phyloP scores from a whole-genome alignment of 2,113 vertebrate genomes.

The Falcunculus frontatus region DNA sequence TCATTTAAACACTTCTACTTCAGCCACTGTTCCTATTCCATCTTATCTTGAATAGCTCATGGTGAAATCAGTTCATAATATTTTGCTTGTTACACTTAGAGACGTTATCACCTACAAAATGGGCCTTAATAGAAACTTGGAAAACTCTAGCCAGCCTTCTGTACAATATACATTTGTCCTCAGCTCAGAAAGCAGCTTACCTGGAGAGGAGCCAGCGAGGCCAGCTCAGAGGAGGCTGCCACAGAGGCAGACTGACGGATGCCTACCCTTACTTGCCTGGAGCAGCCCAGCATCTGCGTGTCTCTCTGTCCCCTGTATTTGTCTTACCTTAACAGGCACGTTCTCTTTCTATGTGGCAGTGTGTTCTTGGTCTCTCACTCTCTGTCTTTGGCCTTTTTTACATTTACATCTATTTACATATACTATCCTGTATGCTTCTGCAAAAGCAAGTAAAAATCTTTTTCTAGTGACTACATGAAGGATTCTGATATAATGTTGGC shows the following conservation, averaged over 20 bases:
- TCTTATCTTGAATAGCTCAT: slow-evolving; percentile 58
- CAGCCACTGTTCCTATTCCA: slow-evolving; percentile 18
- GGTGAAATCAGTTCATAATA: slow-evolving; percentile 58
- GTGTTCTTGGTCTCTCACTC: not conserved
- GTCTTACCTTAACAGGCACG: not conserved
- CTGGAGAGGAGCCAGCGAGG: slow-evolving; percentile 40
- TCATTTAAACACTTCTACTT: slow-evolving; percentile 41
- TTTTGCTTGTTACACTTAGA: slow-evolving; percentile 60
- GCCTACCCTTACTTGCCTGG: not conserved
- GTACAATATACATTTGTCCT: slow-evolving; percentile 19
- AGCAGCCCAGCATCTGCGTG: accelerated
- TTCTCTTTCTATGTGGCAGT: not conserved
- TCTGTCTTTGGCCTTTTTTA: not conserved
- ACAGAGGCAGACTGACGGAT: slow-evolving; percentile 28
- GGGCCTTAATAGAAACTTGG: slow-evolving; percentile 40
- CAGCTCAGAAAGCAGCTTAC: slow-evolving; percentile 12
- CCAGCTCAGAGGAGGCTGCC: not conserved
- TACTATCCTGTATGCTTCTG: not conserved
- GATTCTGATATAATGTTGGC: not conserved
- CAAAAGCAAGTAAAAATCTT: not conserved
- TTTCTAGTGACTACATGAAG: not conserved
- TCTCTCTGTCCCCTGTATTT: not conserved
- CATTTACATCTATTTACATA: not conserved
- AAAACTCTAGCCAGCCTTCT: slow-evolving; percentile 13
- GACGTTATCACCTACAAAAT: slow-evolving; percentile 31